Percentiles rank a stretch among this genome's conserved stretches.
phyloP scores from a whole-genome alignment of 2,797 vertebrate genomes.

The Clarias laeviceps region DNA sequence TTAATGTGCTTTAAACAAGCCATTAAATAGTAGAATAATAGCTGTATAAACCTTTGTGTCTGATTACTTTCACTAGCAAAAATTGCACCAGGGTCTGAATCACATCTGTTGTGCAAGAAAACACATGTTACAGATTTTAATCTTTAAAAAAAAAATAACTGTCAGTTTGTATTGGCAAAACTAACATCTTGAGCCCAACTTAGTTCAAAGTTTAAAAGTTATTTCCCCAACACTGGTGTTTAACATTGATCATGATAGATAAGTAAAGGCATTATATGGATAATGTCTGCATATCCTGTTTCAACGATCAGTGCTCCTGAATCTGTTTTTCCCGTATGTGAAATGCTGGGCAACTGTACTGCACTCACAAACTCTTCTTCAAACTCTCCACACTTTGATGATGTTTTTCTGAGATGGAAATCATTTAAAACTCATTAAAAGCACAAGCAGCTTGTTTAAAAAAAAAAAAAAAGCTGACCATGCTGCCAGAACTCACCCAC shows the following conservation, averaged over 20 bases:
- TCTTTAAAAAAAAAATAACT: neutral
- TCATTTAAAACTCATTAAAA: neutral
- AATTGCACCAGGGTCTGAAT: neutral
- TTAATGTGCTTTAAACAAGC: neutral
- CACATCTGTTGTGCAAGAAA: neutral
- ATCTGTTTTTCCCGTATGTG: neutral
- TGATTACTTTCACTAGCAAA: neutral
- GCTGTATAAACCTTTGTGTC: neutral
- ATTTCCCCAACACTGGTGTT: neutral
- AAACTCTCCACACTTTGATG: neutral
- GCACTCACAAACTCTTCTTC: neutral
- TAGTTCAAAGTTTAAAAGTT: neutral
- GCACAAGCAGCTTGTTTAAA: neutral
- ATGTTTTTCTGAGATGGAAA: conserved; percentile 2
- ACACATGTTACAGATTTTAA: neutral
- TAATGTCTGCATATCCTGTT: neutral
- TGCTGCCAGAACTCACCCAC: neutral
- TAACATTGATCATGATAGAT: neutral
- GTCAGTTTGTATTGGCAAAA: neutral
- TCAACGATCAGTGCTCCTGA: neutral
- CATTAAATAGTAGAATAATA: neutral
- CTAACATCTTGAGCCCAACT: neutral
- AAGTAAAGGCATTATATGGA: neutral
- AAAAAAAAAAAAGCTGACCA: neutral
- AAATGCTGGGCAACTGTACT: too few relatives aligned